Conservation (phyloP, 2,888 invertebrate genomes). For the Nasonia oneida region DNA sequence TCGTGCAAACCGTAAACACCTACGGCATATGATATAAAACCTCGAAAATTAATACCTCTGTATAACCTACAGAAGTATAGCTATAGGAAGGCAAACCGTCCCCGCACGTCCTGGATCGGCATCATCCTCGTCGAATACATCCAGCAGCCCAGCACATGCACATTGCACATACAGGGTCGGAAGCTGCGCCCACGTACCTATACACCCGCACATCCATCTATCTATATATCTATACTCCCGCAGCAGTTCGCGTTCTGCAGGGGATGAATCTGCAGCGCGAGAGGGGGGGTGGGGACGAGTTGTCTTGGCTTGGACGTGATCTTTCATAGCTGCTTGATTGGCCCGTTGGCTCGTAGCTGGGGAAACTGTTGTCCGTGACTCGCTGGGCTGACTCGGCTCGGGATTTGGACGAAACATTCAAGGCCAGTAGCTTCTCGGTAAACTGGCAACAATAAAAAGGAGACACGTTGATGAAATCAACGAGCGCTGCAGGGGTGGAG, state of each 20-base stretch:
- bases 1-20: too few species aligned
- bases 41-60: not conserved
- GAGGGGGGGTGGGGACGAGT: slow-evolving; percentile 33
- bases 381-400: not conserved
- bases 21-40: too few species aligned
- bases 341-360: slow-evolving; percentile 65
- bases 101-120: not conserved
- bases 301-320: slow-evolving; percentile 75
- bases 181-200: slow-evolving; percentile 11
- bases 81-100: too few species aligned
- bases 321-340: slow-evolving; percentile 79
- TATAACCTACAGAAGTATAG: not conserved
- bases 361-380: slow-evolving; percentile 73
- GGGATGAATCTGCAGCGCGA: slow-evolving; percentile 30
- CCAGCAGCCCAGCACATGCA: not conserved
- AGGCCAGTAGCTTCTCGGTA: slow-evolving; percentile 64
- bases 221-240: not conserved
- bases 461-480: slow-evolving; percentile 78
- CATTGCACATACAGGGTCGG: not conserved
- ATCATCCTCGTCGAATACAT: slow-evolving; percentile 30
- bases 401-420: slow-evolving; percentile 76
- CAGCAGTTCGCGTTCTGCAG: not conserved
- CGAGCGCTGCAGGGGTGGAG: slow-evolving; percentile 19
- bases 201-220: not conserved
- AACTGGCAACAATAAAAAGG: slow-evolving; percentile 77